phyloP scores from a whole-genome alignment of 64 coral and sea anemone species.

The Porites lutea region DNA sequence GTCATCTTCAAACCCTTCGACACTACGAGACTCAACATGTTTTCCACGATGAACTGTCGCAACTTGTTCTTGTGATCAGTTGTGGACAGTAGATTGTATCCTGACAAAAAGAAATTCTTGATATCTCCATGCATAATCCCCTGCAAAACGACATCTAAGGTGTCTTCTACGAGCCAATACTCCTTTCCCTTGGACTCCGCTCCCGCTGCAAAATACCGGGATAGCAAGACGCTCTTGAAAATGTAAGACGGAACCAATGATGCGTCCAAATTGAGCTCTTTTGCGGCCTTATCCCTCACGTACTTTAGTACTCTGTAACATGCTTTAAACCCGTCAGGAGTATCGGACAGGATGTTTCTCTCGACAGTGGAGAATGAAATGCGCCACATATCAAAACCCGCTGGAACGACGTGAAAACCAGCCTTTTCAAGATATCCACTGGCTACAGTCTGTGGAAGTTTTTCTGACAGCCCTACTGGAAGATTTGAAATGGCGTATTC shows the following conservation, averaged over 20 bases:
- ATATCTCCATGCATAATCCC: not conserved
- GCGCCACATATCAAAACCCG: not conserved
- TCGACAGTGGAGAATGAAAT: slow-evolving; percentile 24
- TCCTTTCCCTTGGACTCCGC: not conserved
- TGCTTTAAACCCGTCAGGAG: slow-evolving; percentile 16
- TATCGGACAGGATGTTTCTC: not conserved
- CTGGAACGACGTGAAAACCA: slow-evolving; percentile 7
- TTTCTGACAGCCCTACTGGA: not conserved
- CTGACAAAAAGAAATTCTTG: not conserved
- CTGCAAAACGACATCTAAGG: slow-evolving; percentile 2
- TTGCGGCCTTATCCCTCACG: not conserved
- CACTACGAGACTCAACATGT: not conserved
- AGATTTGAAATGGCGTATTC: not conserved
- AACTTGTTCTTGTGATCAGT: slow-evolving; percentile 7
- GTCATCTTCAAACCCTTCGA: not conserved
- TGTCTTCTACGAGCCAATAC: not conserved
- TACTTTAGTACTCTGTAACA: slow-evolving; percentile 9
- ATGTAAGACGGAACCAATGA: slow-evolving; percentile 10
- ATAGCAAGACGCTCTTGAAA: slow-evolving; percentile 12
- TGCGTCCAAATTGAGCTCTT: not conserved
- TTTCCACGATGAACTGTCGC: slow-evolving; percentile 4
- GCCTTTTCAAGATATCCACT: not conserved
- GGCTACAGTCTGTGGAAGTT: not conserved
- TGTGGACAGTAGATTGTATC: slow-evolving; percentile 16
- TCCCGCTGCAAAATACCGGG: not conserved